These are phyloP conservation scores for Ernsta delagoae DNA, from an alignment of 2,888 invertebrate species.

Conservation along the genomic window DNA sequence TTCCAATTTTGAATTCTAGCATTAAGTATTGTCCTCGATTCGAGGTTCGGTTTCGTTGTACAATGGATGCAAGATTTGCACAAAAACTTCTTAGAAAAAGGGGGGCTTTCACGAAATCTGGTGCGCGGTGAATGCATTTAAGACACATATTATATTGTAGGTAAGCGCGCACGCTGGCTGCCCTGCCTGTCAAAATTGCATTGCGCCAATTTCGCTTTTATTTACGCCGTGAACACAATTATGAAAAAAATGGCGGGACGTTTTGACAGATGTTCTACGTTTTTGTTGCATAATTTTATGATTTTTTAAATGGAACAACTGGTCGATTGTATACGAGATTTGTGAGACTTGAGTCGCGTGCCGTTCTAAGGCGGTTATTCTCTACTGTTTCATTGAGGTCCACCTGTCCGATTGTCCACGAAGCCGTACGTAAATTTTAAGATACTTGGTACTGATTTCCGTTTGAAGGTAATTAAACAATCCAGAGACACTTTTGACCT, in stretches of 20 bases:
- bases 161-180: constrained; percentile 46
- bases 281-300: constrained; percentile 30
- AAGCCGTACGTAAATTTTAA: no score
- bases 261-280: constrained; percentile 40
- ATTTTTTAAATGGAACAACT: constrained; percentile 42
- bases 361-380: constrained; percentile 45
- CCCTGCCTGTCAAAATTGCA: constrained; percentile 42
- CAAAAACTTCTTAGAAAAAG: constrained; percentile 75
- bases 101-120: constrained; percentile 58
- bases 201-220: constrained; percentile 44
- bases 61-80: constrained; percentile 81
- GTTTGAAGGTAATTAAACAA: no score
- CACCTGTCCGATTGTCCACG: no score
- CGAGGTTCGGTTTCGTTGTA: constrained; percentile 68
- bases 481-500: no score
- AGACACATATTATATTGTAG: constrained; percentile 38
- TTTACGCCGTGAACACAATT: constrained; percentile 36
- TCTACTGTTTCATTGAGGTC: no score
- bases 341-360: constrained; percentile 69
- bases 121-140: constrained; percentile 58
- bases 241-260: constrained; percentile 40
- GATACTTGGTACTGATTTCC: no score
- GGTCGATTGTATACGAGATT: constrained; percentile 42
- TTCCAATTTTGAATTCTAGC: constrained; percentile 62
- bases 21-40: constrained; percentile 59